These are phyloP conservation scores for Passerina amoena DNA, from an alignment of 2,113 vertebrate genomes.

Conservation along the genomic window DNA sequence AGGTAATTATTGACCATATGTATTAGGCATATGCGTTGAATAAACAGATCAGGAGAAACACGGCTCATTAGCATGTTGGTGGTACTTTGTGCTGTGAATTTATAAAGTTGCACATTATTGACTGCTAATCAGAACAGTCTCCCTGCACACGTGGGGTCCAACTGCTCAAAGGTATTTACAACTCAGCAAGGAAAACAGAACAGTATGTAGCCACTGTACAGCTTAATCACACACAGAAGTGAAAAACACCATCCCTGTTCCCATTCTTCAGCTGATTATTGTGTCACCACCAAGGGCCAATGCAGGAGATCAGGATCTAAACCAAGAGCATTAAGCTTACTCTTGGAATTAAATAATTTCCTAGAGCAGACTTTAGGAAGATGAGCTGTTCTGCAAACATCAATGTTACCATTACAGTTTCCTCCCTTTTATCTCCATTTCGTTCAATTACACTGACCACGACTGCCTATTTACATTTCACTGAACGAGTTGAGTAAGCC, in stretches of 20 bases:
- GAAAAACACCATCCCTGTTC: not conserved
- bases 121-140: not conserved
- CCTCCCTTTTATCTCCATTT: not conserved
- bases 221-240: not conserved
- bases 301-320: not conserved
- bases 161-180: not conserved
- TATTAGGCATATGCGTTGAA: not conserved
- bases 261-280: not conserved
- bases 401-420: not conserved
- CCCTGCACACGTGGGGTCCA: not conserved
- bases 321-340: not conserved
- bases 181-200: not conserved
- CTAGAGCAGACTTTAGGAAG: not conserved
- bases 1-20: not conserved
- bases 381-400: not conserved
- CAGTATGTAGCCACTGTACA: not conserved
- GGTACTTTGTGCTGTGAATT: not conserved
- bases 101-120: not conserved
- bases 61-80: not conserved
- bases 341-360: not conserved
- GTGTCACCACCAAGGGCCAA: not conserved
- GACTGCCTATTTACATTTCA: not conserved
- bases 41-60: not conserved
- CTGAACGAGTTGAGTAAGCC: not conserved
- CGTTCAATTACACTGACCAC: not conserved